Conservation (phyloP, 2,797 vertebrate species). For the Ptychobarbus kaznakovi region DNA sequence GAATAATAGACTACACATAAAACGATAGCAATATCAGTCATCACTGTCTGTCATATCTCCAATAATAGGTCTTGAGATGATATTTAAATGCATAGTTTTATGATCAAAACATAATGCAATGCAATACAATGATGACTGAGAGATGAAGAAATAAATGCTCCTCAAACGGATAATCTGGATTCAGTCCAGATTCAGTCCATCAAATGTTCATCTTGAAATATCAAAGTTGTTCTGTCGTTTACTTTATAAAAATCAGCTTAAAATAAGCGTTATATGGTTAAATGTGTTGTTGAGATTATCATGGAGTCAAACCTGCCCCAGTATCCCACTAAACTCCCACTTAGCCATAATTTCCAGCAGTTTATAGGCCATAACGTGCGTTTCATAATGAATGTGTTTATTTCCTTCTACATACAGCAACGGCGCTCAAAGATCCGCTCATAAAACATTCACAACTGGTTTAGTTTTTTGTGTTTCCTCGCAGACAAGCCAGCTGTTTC, state of each 20-base stretch:
- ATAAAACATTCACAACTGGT: constrained; percentile 69
- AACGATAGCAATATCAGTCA: not conserved
- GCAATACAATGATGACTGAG: not conserved
- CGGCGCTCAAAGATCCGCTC: constrained; percentile 69
- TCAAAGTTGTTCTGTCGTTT: too few relatives aligned
- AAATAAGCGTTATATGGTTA: not conserved
- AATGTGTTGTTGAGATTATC: not conserved
- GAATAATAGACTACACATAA: not conserved
- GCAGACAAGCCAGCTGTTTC: constrained; percentile 44
- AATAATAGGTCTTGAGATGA: not conserved
- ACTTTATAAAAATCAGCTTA: too few relatives aligned
- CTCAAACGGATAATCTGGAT: too few relatives aligned
- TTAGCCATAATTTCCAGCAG: constrained; percentile 59
- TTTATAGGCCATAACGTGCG: constrained; percentile 62
- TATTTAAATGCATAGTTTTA: not conserved
- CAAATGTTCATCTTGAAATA: too few relatives aligned
- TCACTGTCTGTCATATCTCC: not conserved
- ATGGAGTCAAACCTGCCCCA: not conserved
- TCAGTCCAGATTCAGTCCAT: too few relatives aligned
- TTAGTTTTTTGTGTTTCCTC: constrained; percentile 45
- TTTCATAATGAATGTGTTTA: constrained; percentile 1
- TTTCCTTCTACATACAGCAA: constrained; percentile 57
- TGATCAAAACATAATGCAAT: not conserved
- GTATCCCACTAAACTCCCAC: constrained; percentile 37
- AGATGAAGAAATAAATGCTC: not conserved